phyloP scores from a whole-genome alignment of 2,888 invertebrate genomes.

The Aspidiotus destructor region DNA sequence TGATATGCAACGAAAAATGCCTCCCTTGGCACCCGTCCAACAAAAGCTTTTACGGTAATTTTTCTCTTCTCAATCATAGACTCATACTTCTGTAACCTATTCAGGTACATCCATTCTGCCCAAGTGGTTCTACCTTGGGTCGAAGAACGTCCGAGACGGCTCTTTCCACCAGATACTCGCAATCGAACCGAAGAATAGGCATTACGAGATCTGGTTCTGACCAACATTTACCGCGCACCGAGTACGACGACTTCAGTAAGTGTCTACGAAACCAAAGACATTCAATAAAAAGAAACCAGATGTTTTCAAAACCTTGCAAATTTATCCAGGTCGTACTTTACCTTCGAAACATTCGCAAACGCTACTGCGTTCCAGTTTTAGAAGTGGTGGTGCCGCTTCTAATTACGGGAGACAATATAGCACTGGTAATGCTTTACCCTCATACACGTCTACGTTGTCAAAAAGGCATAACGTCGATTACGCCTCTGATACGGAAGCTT shows the following conservation, averaged over 20 bases:
- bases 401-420: conserved; percentile 39
- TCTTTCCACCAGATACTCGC: conserved; percentile 37
- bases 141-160: conserved; percentile 56
- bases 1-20: no score
- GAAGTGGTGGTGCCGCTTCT: conserved; percentile 34
- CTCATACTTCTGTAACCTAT: conserved; percentile 28
- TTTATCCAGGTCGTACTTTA: conserved; percentile 40
- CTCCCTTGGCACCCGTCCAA: no score
- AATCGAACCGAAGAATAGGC: conserved; percentile 36
- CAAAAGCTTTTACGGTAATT: neutral
- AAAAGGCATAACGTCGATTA: conserved; percentile 58
- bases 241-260: conserved; percentile 48
- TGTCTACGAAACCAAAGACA: neutral
- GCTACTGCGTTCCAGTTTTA: conserved; percentile 46
- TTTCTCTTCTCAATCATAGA: neutral
- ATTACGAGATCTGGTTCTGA: conserved; percentile 84
- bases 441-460: conserved; percentile 19
- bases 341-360: conserved; percentile 59
- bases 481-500: conserved; percentile 93
- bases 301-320: neutral
- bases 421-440: conserved; percentile 13
- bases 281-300: neutral
- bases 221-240: conserved; percentile 77
- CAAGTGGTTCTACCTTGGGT: conserved; percentile 39
- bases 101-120: conserved; percentile 73